Base-by-base conservation (phyloP, 53 echinoderm and acorn worm species). In the Stichopus horrens region DNA sequence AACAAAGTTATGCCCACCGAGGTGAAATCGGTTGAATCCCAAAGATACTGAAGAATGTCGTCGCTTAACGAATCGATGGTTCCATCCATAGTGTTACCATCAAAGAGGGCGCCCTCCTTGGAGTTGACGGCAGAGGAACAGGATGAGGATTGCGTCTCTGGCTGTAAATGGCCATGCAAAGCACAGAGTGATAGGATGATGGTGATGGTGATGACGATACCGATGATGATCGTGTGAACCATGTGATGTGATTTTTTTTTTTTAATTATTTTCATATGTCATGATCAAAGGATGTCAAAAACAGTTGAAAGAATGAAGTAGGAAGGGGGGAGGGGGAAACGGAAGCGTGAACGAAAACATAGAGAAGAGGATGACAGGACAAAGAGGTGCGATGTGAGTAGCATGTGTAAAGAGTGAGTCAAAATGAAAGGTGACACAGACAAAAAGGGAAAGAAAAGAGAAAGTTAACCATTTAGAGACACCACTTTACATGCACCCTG, bases 161-260 rank as follows among this genome's bases (percentile, higher is more conserved):
- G 16, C 81, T 81, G 81, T 81, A 81, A 58, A 81, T 81, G 81
- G 56, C 81, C 81, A 81, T 81, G 81, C 81, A 81, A 81, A 81
- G 81, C 57, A 58, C 56, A 81, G 37, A 8, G 59, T 71, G 71
- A 71, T 71, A n/a, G 14, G 16, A 71, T 71, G 71, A n/a, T 16
- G 37, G 37, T 37, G 37, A 37, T 37, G 37, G 2, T 37, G 37
- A 37, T 37, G 37, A 37, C 37, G 37, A 37, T 37, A 37, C 37
- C 37, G 37, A 37, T 37, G 37, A 37, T 37, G 37, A 37, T 37
- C 37, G 37, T 37, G 37, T 37, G 37, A 37, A 37, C 37, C 37
- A 2, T 37, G 2, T 37, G 37, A 37, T 37, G 37, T 37, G 37
- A 37, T 37, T 1, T 37, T 37, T 37, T 37, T 37, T 37, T 37